These are phyloP conservation scores for Hydraecia micacea DNA, from an alignment of 2,888 invertebrate genomes.

Conservation along the genomic window DNA sequence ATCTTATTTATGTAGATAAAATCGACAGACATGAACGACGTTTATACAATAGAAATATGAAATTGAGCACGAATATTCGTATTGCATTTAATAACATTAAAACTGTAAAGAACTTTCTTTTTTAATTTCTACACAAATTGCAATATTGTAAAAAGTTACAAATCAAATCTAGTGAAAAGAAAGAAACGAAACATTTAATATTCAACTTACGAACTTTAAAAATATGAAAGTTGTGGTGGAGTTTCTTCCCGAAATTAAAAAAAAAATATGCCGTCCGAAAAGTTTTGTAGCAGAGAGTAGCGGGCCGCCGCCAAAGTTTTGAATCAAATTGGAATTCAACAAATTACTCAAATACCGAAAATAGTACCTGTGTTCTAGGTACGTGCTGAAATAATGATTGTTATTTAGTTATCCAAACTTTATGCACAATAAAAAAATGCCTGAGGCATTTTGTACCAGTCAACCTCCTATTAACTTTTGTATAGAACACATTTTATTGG, in stretches of 20 bases:
- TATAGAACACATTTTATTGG: too few species aligned
- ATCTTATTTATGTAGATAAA: conserved; percentile 18
- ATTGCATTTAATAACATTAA: conserved; percentile 16
- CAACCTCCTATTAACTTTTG: too few species aligned
- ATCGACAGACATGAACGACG: conserved; percentile 9
- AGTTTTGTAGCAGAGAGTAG: conserved; percentile 65
- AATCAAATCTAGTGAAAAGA: conserved; percentile 57
- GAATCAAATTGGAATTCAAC: conserved; percentile 65
- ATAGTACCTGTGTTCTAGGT: conserved; percentile 37
- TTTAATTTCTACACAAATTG: conserved; percentile 22
- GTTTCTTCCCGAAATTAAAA: conserved; percentile 71
- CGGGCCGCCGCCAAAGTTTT: conserved; percentile 52
- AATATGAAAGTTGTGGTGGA: conserved; percentile 66
- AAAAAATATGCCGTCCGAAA: conserved; percentile 68
- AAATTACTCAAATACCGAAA: conserved; percentile 64
- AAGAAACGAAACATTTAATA: conserved; percentile 73
- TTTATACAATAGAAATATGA: conserved; percentile 6
- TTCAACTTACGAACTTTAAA: conserved; percentile 71
- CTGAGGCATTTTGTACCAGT: too few species aligned
- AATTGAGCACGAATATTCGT: conserved; percentile 19
- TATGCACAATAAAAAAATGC: too few species aligned
- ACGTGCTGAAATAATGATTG: conserved; percentile 5
- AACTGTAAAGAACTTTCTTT: conserved; percentile 10
- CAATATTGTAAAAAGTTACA: conserved; percentile 45
- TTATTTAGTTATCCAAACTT: not conserved